These are phyloP conservation scores for Crocallis elinguaria DNA, from an alignment of 2,888 invertebrate genomes.

Conservation along the genomic window DNA sequence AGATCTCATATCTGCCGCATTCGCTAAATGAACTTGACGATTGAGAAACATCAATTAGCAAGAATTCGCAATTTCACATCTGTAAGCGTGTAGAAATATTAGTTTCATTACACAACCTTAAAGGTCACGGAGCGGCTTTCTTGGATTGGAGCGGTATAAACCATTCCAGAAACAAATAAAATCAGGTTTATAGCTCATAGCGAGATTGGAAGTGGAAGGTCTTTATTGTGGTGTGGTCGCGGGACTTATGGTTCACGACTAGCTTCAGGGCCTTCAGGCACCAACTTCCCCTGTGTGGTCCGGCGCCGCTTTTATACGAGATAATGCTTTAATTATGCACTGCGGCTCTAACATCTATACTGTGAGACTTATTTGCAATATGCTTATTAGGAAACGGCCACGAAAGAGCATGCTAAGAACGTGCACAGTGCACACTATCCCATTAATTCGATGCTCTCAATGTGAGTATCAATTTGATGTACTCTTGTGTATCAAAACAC, in stretches of 20 bases:
- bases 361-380: constrained; percentile 12
- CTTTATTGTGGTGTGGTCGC: constrained; percentile 64
- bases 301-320: constrained; percentile 50
- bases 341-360: constrained; percentile 32
- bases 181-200: constrained; percentile 63
- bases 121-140: constrained; percentile 40
- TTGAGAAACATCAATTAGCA: constrained; percentile 1
- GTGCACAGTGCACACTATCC: no score
- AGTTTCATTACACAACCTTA: constrained; percentile 24
- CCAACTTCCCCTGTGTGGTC: constrained; percentile 71
- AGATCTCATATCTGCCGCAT: neutral
- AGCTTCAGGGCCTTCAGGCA: constrained; percentile 71
- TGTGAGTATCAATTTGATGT: no score
- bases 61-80: no score
- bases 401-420: neutral
- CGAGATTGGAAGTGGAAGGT: constrained; percentile 66
- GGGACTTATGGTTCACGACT: constrained; percentile 74
- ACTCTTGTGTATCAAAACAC: no score
- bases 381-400: neutral
- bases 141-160: constrained; percentile 42
- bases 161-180: constrained; percentile 64
- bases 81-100: constrained; percentile 7
- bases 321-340: constrained; percentile 53
- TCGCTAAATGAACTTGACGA: constrained; percentile 1
- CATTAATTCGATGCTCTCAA: no score